Percentiles rank a stretch among this genome's conserved stretches.
Conservation (phyloP, 2,797 vertebrate species). For the Sebastes alutus region DNA sequence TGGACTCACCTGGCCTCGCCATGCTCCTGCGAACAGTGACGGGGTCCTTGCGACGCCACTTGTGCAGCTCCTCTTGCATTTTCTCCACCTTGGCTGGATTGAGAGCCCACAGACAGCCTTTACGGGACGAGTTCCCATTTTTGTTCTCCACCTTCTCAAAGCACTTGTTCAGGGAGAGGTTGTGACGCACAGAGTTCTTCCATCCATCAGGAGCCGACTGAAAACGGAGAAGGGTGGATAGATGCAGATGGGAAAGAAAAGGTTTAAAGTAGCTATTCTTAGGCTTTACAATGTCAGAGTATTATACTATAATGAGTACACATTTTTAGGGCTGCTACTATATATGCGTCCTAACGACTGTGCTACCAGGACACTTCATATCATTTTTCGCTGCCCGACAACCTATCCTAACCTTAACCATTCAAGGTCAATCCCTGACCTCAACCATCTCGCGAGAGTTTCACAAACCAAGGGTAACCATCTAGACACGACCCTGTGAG, state of each 20-base stretch:
- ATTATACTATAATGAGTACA: not conserved
- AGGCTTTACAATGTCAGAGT: not conserved
- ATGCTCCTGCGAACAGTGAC: conserved; percentile 94
- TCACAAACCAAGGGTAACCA: too few species aligned
- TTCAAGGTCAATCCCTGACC: too few species aligned
- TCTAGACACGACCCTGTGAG: too few species aligned
- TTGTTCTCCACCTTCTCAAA: conserved; percentile 98
- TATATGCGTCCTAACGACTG: not conserved
- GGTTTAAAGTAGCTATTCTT: not conserved
- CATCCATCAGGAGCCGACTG: conserved; percentile 99
- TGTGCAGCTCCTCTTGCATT: conserved; percentile 98
- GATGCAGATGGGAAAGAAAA: too few species aligned
- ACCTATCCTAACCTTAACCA: too few species aligned
- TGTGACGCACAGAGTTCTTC: conserved; percentile 99
- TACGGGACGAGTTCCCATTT: conserved; percentile 90
- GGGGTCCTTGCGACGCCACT: conserved; percentile 98
- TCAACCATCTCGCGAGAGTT: too few species aligned
- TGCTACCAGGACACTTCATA: too few species aligned
- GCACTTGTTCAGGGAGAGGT: conserved; percentile 97
- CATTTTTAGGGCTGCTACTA: not conserved
- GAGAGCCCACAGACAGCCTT: conserved; percentile 96
- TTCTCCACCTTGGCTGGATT: conserved; percentile 97
- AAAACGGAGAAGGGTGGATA: conserved; percentile 13
- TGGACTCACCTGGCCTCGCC: conserved; percentile 91
- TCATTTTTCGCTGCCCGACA: not conserved